Conservation (phyloP, 2,113 vertebrate species). For the Cololabis saira region DNA sequence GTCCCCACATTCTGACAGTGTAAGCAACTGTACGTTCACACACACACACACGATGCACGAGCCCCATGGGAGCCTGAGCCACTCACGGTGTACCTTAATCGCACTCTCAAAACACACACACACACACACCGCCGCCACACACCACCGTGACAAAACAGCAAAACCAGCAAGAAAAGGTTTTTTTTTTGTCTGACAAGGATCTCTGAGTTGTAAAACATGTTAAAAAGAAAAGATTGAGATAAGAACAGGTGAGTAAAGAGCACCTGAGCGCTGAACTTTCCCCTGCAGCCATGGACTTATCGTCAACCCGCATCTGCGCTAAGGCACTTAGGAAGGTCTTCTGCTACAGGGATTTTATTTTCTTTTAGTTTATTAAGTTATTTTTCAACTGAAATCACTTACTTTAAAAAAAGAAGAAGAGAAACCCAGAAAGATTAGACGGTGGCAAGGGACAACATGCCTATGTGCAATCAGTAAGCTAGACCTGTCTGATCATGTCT, state of each 20-base stretch:
- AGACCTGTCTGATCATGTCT: slow-evolving; percentile 28
- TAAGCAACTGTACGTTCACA: no score
- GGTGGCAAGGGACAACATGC: neutral
- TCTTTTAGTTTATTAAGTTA: slow-evolving; percentile 8
- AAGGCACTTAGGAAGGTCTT: neutral
- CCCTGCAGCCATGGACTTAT: slow-evolving; percentile 34
- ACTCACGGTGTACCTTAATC: neutral
- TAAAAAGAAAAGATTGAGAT: slow-evolving; percentile 53
- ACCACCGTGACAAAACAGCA: slow-evolving; percentile 59
- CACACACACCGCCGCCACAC: slow-evolving; percentile 45
- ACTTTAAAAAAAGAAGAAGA: neutral
- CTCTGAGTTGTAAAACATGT: slow-evolving; percentile 35
- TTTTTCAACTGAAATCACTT: slow-evolving; percentile 9
- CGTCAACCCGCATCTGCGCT: slow-evolving; percentile 45
- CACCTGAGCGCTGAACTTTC: slow-evolving; percentile 5
- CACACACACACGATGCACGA: no score
- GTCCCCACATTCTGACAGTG: no score
- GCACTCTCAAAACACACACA: slow-evolving; percentile 22
- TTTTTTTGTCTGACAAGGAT: slow-evolving; percentile 66
- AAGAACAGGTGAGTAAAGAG: slow-evolving; percentile 46
- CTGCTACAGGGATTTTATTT: neutral
- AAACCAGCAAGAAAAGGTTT: slow-evolving; percentile 62
- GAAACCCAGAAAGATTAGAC: slow-evolving; percentile 15
- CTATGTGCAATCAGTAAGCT: slow-evolving; percentile 4
- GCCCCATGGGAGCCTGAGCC: slow-evolving; percentile 49